These are phyloP conservation scores for Andrena chrysosceles DNA, from an alignment of 2,888 invertebrate species.

Conservation along the genomic window DNA sequence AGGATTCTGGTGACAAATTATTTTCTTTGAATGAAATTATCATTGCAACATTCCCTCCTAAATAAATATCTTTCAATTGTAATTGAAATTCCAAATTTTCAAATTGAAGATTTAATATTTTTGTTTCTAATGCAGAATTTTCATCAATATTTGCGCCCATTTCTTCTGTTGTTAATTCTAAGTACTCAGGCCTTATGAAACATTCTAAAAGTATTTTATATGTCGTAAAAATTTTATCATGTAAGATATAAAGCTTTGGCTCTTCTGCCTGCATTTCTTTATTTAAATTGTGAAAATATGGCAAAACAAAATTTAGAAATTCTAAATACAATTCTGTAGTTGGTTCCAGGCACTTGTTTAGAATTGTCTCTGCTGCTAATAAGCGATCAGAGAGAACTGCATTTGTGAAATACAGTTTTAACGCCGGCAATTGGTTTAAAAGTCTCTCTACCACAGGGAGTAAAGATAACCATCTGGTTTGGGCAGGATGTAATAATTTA, in stretches of 20 bases:
- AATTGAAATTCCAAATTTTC: background rate
- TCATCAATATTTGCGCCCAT: conserved; percentile 2
- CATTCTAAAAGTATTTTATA: conserved; percentile 1
- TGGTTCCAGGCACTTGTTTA: background rate
- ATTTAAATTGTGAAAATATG: background rate
- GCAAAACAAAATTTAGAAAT: background rate
- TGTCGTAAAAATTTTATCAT: background rate
- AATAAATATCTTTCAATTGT: background rate
- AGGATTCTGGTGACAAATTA: background rate
- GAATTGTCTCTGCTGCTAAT: too few species aligned
- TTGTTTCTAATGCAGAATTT: background rate
- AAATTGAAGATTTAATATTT: background rate
- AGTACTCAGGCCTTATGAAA: background rate
- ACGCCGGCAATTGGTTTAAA: too few species aligned
- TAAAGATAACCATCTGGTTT: too few species aligned
- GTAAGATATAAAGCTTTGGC: background rate
- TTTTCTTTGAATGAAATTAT: background rate
- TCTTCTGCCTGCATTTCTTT: background rate
- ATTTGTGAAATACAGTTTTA: too few species aligned
- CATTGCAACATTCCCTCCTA: background rate
- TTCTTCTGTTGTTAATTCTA: conserved; percentile 2
- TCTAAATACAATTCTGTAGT: conserved; percentile 1
- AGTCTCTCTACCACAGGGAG: too few species aligned
- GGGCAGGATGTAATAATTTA: too few species aligned
- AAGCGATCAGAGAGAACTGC: too few species aligned